These are phyloP conservation scores for Drosophila novamexicana DNA, from an alignment of 1,140 invertebrate genomes.

Conservation along the genomic window DNA sequence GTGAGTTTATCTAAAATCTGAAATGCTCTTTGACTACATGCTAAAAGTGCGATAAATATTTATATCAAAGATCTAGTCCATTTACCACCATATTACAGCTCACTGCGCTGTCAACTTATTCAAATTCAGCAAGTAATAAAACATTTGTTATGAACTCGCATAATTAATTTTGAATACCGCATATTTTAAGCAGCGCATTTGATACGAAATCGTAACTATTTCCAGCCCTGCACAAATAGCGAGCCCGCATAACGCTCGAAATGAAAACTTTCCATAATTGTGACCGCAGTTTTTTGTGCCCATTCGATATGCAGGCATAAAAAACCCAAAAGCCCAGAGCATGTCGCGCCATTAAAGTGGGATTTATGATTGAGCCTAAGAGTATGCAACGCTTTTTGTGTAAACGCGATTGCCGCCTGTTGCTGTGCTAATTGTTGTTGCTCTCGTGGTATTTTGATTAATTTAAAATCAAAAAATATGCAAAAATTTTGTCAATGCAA, in stretches of 20 bases:
- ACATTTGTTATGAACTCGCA: no score
- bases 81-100: no score
- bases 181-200: background rate
- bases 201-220: background rate
- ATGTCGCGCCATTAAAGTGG: background rate
- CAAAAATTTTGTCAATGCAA: slow-evolving; percentile 52
- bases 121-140: no score
- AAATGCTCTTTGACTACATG: no score
- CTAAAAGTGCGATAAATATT: no score
- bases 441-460: slow-evolving; percentile 47
- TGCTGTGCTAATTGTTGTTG: slow-evolving; percentile 43
- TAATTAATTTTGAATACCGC: background rate
- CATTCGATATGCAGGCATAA: slow-evolving; percentile 8
- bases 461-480: slow-evolving; percentile 45
- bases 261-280: slow-evolving; percentile 19
- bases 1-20: no score
- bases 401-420: slow-evolving; percentile 3
- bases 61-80: no score
- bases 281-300: background rate
- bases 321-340: background rate
- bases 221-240: slow-evolving; percentile 4
- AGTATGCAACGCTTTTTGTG: slow-evolving; percentile 8
- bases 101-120: background rate
- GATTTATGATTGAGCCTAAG: slow-evolving; percentile 9
- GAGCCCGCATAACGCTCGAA: background rate